These are phyloP conservation scores for Cyclura pinguis DNA, from an alignment of 2,797 vertebrate genomes.

Conservation along the genomic window DNA sequence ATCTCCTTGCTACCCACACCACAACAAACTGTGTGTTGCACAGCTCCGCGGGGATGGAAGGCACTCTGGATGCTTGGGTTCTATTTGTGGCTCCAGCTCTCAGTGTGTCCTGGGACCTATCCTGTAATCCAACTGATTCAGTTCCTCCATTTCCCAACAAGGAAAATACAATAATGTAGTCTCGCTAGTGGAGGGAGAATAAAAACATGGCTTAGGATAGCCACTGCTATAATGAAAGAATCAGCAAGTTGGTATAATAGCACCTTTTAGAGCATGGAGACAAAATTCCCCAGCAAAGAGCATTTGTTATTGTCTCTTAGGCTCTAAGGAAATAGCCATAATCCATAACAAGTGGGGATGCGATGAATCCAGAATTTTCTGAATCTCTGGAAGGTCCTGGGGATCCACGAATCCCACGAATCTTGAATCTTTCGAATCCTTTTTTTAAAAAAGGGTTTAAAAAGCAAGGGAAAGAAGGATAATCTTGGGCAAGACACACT, in stretches of 20 bases:
- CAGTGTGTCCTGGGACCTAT: background rate
- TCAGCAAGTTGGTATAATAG: background rate
- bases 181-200: background rate
- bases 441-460: no score
- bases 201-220: background rate
- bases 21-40: conserved; percentile 5
- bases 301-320: background rate
- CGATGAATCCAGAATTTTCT: no score
- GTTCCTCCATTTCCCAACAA: background rate
- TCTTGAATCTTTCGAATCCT: no score
- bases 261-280: background rate
- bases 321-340: background rate
- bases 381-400: no score
- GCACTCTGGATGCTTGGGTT: background rate
- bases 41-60: background rate
- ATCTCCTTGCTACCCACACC: conserved; percentile 19
- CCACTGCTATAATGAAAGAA: background rate
- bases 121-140: conserved; percentile 13
- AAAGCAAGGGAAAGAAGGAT: no score
- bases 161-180: background rate
- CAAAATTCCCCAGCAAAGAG: background rate
- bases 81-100: conserved; percentile 21
- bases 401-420: no score
- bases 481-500: no score
- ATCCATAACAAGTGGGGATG: background rate